Percentiles rank a stretch among this genome's conserved stretches.
phyloP scores from a whole-genome alignment of 2,888 invertebrate species.

The Lutraria lutraria region DNA sequence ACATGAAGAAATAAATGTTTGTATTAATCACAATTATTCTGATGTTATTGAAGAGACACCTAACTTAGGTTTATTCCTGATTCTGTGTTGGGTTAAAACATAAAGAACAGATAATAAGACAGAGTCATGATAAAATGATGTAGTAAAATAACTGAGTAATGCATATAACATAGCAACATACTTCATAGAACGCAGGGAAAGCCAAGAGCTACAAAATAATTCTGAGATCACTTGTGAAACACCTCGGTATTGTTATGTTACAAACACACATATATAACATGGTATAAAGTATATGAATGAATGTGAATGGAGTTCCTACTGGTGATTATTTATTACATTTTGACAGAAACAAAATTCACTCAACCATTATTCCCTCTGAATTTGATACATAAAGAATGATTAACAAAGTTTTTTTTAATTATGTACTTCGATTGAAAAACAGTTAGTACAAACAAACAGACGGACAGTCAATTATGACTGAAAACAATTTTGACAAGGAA shows the following conservation, averaged over 20 bases:
- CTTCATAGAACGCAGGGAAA: neutral
- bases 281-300: neutral
- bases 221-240: slow-evolving; percentile 20
- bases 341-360: neutral
- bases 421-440: neutral
- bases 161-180: slow-evolving; percentile 7
- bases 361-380: neutral
- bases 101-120: neutral
- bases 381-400: slow-evolving; percentile 2
- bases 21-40: too few species aligned
- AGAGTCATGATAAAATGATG: neutral
- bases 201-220: slow-evolving; percentile 18
- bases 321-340: neutral
- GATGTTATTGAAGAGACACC: neutral
- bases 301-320: neutral
- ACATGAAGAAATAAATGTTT: too few species aligned
- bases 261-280: slow-evolving; percentile 14
- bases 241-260: slow-evolving; percentile 9
- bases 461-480: too few species aligned
- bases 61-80: slow-evolving; percentile 1
- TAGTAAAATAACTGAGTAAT: neutral
- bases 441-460: neutral
- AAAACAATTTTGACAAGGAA: too few species aligned
- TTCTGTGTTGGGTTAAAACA: neutral
- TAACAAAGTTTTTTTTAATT: neutral